Evolutionary conservation across 2,113 vertebrate genomes (phyloP), one percentile per base, ranked within the genome.

Genomic region (Jaculus jaculus): DNA sequence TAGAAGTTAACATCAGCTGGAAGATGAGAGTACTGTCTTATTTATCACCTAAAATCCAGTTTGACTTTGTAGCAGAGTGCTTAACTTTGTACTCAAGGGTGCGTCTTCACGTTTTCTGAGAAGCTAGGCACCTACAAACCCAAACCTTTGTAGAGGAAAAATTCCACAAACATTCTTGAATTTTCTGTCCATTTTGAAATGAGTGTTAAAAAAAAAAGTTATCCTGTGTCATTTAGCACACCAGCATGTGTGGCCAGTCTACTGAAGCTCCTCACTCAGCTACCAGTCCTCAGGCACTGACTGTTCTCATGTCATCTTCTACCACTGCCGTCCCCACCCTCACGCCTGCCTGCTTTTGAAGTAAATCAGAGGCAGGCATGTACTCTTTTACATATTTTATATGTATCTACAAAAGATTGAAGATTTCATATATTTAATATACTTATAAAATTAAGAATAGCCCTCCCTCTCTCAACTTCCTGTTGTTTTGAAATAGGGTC

Each of bases 1-100:
- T 54, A 87, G 66, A 91, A 95, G 80, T 74, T n/a, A 80, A 84
- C 32, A 69, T 84, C 93, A 74, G 65, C 9, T 88, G 54, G 42
- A 32, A 79, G 32, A 15, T 74, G 39, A 85, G 32, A 77, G 42
- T 91, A 60, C 65, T 61, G 21, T 37, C 39, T 72, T 87, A 61
- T 89, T 93, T 86, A 37, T 95, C 39, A 84, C 37, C 80, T 90
- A 72, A 72, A 68, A 65, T 58, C 9, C 15, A 54, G 51, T 71
- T 34, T 26, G 47, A 58, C 81, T 32, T 75, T 42, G 61, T 32
- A 65, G 39, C 66, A 90, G 30, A 82, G 0, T 91, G 72, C 51
- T 89, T 39, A 66, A 30, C 72, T 37, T 10, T 87, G 54, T 16
- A 54, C 24, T 39, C 47, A 78, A 83, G 32, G 37, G 21, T 78